These are phyloP conservation scores for Melanotaenia maccullochi DNA, from an alignment of 2,797 vertebrate species.

Conservation along the genomic window DNA sequence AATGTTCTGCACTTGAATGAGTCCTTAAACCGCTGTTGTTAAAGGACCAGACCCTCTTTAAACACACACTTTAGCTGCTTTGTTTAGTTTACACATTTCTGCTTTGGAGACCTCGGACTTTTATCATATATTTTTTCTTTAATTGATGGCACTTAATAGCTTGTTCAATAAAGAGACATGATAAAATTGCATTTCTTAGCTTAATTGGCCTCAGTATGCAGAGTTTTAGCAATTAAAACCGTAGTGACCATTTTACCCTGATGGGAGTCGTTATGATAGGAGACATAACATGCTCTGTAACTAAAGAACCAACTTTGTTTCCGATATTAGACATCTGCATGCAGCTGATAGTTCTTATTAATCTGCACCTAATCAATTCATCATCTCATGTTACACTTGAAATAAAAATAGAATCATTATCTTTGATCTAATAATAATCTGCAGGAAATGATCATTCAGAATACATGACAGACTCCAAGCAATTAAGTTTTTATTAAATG, in stretches of 20 bases:
- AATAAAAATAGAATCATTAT: background rate
- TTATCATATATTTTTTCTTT: constrained; percentile 1
- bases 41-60: constrained; percentile 33
- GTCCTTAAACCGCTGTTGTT: constrained; percentile 1
- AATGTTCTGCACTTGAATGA: constrained; percentile 33
- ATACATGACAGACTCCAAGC: constrained; percentile 4
- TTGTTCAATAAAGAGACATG: constrained; percentile 41
- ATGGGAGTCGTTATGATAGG: background rate
- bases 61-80: constrained; percentile 6
- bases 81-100: constrained; percentile 12
- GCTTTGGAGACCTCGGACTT: constrained; percentile 3
- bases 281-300: constrained; percentile 1
- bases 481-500: constrained; percentile 61
- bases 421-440: background rate
- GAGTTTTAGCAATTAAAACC: constrained; percentile 6
- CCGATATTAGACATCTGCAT: constrained; percentile 4
- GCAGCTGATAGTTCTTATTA: constrained; percentile 13
- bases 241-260: background rate
- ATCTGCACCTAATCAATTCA: constrained; percentile 13
- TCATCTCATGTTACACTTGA: background rate
- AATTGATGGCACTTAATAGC: constrained; percentile 2
- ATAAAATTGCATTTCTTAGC: background rate
- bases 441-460: constrained; percentile 13
- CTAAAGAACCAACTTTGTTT: background rate
- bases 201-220: background rate